Evolutionary conservation across 2,113 vertebrate species (phyloP), one percentile per base, ranked within the genome.

Genomic region (Cinclus cinclus): DNA sequence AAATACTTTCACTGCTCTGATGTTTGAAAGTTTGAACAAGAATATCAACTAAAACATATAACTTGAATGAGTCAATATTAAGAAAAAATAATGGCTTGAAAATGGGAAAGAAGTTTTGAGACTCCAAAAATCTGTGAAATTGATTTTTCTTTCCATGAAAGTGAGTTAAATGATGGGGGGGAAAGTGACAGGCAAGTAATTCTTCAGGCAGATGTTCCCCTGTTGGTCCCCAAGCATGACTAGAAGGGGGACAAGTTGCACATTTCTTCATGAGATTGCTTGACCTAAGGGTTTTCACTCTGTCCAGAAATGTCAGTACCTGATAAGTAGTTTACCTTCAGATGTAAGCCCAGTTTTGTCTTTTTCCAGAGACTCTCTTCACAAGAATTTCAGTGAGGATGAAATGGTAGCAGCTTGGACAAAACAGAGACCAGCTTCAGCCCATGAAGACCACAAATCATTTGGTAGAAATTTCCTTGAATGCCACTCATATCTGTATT

Each of bases 21-120:
- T 95, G 90, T 95, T 97, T 96, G 95, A 76, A 90, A 94, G 86
- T 69, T 87, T 95, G 44, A 95, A 88, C 56, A 50, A 94, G 87
- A 97, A 96, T 64, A 94, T 96, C 56, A 89, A 41, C 76, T 93
- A 94, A 93, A 93, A 92, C 79, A 91, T 88, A 92, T 80, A 84
- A 97, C 56, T 73, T 67, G 78, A 39, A 70, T 85, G 75, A 95
- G 39, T 88, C 87, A 88, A 35, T 3, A 3, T 15, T 59, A 47
- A 70, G 50, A 79, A 55, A 55, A 79, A 75, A 55, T 6, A 84
- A 55, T 16, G 27, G 1, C 13, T 77, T 90, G 63, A 83, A 90
- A 94, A 79, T 6, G 7, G 10, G n/a, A 67, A 14, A 71, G 52
- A 90, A 88, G 22, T 11, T 91, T 89, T 77, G 46, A 84, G 59